Evolutionary conservation across 2,113 vertebrate species (phyloP).

Genomic region (Pycnonotus jocosus): DNA sequence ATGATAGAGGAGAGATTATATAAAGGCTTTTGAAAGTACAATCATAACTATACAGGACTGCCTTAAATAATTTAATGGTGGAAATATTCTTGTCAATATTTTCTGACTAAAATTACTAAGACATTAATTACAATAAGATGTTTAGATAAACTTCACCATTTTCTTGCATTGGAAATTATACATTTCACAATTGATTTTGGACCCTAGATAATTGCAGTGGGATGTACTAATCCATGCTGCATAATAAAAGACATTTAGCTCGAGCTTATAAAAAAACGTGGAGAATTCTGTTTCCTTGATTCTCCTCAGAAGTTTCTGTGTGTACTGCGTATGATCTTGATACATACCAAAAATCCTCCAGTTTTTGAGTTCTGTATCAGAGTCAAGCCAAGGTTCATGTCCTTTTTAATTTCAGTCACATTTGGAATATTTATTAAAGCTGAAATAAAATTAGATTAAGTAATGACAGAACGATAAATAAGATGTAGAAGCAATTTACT

Average conservation of each 20-base stretch:
- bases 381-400: constrained; percentile 88
- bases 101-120: background rate
- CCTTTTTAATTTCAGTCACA: constrained; percentile 77
- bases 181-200: background rate
- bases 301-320: background rate
- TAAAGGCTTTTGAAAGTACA: background rate
- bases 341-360: constrained; percentile 80
- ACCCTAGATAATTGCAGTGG: background rate
- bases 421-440: constrained; percentile 79
- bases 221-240: background rate
- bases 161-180: background rate
- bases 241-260: background rate
- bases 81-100: background rate
- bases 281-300: background rate
- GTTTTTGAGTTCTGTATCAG: constrained; percentile 74
- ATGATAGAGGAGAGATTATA: background rate
- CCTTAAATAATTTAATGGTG: background rate
- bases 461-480: background rate
- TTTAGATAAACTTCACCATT: background rate
- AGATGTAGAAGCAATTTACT: background rate
- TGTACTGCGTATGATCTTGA: background rate
- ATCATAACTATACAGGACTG: background rate
- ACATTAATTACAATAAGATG: background rate
- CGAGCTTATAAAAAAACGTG: background rate
- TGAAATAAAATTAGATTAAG: constrained; percentile 54